Evolutionary conservation across 2,888 invertebrate species (phyloP).

Genomic region (Falcaria lacertinaria): DNA sequence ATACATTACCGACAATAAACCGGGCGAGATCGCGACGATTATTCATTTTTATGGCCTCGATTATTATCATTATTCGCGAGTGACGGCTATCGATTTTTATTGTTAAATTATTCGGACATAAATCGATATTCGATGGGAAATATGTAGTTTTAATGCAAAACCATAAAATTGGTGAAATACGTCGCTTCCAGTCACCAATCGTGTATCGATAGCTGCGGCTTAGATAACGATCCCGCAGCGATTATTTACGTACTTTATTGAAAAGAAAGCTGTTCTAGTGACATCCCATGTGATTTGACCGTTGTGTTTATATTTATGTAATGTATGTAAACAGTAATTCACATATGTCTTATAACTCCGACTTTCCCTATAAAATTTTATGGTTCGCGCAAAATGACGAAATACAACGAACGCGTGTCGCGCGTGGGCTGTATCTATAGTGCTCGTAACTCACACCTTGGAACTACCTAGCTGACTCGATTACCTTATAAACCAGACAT

Average conservation of each 20-base stretch:
- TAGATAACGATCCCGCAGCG: neutral
- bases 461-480: neutral
- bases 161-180: constrained; percentile 3
- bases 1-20: constrained; percentile 16
- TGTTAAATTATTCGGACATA: constrained; percentile 10
- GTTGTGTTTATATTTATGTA: neutral
- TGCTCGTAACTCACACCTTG: neutral
- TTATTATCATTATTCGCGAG: constrained; percentile 7
- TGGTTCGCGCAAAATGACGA: neutral
- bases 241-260: neutral
- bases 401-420: neutral
- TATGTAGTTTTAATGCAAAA: constrained; percentile 3
- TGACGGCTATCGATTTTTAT: constrained; percentile 11
- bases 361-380: neutral
- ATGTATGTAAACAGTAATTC: neutral
- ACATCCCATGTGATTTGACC: neutral
- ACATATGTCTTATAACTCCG: neutral
- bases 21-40: constrained; percentile 11
- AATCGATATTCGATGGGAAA: constrained; percentile 8
- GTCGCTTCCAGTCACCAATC: neutral
- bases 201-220: neutral
- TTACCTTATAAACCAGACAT: no score
- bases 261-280: neutral
- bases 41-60: constrained; percentile 21
- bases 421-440: neutral